Conservation (phyloP, 2,113 vertebrate genomes). For the Daboia siamensis region DNA sequence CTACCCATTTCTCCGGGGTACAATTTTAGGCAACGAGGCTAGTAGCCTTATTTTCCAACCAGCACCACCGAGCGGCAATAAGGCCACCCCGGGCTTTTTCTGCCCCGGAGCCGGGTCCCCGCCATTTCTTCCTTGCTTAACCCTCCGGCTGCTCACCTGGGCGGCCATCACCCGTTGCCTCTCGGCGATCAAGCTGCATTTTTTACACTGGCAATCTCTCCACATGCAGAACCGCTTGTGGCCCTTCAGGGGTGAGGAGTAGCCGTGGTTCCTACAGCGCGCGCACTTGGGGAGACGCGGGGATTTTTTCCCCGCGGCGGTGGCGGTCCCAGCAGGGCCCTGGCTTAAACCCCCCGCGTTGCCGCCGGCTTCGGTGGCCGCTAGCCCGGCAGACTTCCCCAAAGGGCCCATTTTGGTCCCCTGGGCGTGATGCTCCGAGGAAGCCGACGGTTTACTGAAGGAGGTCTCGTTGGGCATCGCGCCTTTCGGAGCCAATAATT, state of each 20-base stretch:
- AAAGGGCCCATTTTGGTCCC: constrained; percentile 53
- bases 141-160: constrained; percentile 75
- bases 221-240: constrained; percentile 95
- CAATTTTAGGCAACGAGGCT: background rate
- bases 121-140: background rate
- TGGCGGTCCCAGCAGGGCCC: constrained; percentile 1
- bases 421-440: constrained; percentile 43
- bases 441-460: constrained; percentile 43
- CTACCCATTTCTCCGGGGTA: background rate
- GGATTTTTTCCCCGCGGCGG: constrained; percentile 64
- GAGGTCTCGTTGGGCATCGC: constrained; percentile 60
- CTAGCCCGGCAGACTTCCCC: constrained; percentile 34
- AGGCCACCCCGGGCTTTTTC: background rate
- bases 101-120: background rate
- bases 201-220: constrained; percentile 89
- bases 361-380: constrained; percentile 14
- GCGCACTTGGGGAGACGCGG: constrained; percentile 89
- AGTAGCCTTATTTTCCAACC: background rate
- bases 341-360: background rate
- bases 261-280: constrained; percentile 92
- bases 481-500: background rate
- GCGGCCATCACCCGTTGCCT: constrained; percentile 94
- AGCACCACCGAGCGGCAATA: background rate
- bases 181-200: constrained; percentile 88
- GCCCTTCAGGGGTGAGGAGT: constrained; percentile 85